Evolutionary conservation across 2,113 vertebrate genomes (phyloP).

Genomic region (Puffinus mauretanicus): DNA sequence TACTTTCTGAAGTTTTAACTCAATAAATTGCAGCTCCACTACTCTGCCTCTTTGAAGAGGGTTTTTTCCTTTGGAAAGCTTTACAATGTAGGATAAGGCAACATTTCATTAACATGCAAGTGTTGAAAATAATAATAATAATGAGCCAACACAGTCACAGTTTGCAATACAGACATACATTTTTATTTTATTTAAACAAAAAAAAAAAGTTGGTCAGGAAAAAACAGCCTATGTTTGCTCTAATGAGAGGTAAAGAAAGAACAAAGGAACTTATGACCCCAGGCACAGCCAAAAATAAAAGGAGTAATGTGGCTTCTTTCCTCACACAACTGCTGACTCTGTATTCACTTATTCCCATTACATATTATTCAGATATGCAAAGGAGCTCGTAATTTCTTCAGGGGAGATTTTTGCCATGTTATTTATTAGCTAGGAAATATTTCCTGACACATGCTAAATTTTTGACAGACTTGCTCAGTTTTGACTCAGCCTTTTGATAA

Average conservation of each 20-base stretch:
- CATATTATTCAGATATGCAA: background rate
- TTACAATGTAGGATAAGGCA: background rate
- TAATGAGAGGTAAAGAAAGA: conserved; percentile 46
- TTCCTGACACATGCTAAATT: conserved; percentile 22
- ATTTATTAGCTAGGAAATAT: background rate
- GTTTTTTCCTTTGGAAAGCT: background rate
- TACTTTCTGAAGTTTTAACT: background rate
- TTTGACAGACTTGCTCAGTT: background rate
- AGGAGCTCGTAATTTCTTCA: conserved; percentile 31
- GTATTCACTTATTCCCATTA: background rate
- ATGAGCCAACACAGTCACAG: background rate
- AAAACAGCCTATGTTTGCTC: conserved; percentile 20
- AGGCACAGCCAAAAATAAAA: conserved; percentile 56
- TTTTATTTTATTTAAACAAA: conserved; percentile 4
- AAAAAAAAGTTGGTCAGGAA: background rate
- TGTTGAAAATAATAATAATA: conserved; percentile 3
- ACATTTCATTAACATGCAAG: conserved; percentile 23
- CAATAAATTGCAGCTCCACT: background rate
- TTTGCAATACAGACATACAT: background rate
- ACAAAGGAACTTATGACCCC: conserved; percentile 53
- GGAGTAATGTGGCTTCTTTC: background rate
- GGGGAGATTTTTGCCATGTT: conserved; percentile 34
- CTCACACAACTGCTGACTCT: conserved; percentile 33
- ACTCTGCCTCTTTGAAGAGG: background rate
- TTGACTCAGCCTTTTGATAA: conserved; percentile 44